Base-by-base conservation (phyloP, 2,797 vertebrate species). In the Rhynchonycteris naso region DNA sequence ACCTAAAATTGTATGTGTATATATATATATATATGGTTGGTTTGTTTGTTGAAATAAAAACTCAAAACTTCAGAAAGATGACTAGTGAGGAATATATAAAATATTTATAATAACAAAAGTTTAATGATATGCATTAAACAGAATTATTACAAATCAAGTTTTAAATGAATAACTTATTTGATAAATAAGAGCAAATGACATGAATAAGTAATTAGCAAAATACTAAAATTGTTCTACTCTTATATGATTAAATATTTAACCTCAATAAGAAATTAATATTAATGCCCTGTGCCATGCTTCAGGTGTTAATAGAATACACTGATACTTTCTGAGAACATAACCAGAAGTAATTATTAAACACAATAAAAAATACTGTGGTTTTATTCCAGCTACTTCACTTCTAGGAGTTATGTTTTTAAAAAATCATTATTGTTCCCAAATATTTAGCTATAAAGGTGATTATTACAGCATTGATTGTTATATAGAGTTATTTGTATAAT, bases 21-120 rank as follows among this genome's bases (percentile, higher is more conserved):
- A 38, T 30, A 82, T 92, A 84, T 43, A 43, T 43, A 43, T 43
- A 43, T n/a, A n/a, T n/a, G n/a, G n/a, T n/a, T n/a, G n/a, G n/a
- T n/a, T n/a, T n/a, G n/a, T n/a, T n/a, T n/a, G n/a, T n/a, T n/a
- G n/a, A n/a, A 30, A 69, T 66, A 71, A 90, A 90, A 92, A 74
- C 72, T 84, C 24, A 85, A 43, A 90, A 58, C 18, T 86, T 30
- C 52, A 85, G 61, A 72, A 81, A 88, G 93, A 71, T 65, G 71
- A n/a, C 84, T 79, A 92, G 33, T 74, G 28, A 52, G 76, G 5
- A 43, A 30, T 13, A 26, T 56, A n/a, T 35, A 61, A 58, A 93
- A 74, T 43, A 58, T 59, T 83, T 75, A 74, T 22, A 4, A 71
- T 22, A 81, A 68, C 22, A 83, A 81, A 85, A 65, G 30, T 28